phyloP scores from a whole-genome alignment of 2,797 vertebrate genomes.

The Peromyscus aztecus region DNA sequence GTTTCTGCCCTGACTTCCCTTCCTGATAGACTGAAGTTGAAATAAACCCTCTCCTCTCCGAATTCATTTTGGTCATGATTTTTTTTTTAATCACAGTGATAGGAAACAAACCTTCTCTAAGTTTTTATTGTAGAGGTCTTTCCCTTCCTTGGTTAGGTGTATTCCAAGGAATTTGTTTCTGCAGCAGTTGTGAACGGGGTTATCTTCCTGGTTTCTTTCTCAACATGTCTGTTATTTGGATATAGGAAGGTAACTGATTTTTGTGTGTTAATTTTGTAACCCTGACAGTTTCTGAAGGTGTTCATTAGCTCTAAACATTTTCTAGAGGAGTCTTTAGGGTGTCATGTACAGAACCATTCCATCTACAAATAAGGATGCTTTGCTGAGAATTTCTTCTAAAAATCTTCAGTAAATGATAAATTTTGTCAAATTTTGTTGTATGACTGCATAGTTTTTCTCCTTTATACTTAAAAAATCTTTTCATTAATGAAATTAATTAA shows the following conservation, averaged over 20 bases:
- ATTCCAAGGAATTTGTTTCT: neutral
- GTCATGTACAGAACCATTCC: neutral
- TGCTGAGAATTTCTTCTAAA: neutral
- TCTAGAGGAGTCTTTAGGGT: neutral
- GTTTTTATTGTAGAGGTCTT: neutral
- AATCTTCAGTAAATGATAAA: neutral
- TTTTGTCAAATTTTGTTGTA: neutral
- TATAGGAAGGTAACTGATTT: neutral
- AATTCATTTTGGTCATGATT: neutral
- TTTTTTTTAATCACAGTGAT: neutral
- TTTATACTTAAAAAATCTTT: neutral
- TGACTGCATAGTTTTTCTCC: neutral
- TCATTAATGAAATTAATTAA: neutral
- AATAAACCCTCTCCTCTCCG: neutral
- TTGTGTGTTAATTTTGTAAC: neutral
- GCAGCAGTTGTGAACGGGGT: neutral
- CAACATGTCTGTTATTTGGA: neutral
- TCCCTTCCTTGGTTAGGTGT: neutral
- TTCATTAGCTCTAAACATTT: neutral
- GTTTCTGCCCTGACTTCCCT: neutral
- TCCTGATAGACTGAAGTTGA: neutral
- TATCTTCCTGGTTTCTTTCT: neutral
- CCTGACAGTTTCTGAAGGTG: neutral
- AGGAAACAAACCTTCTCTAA: neutral
- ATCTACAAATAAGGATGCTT: neutral